phyloP scores from a whole-genome alignment of 1,140 invertebrate genomes.

The Sitodiplosis mosellana region DNA sequence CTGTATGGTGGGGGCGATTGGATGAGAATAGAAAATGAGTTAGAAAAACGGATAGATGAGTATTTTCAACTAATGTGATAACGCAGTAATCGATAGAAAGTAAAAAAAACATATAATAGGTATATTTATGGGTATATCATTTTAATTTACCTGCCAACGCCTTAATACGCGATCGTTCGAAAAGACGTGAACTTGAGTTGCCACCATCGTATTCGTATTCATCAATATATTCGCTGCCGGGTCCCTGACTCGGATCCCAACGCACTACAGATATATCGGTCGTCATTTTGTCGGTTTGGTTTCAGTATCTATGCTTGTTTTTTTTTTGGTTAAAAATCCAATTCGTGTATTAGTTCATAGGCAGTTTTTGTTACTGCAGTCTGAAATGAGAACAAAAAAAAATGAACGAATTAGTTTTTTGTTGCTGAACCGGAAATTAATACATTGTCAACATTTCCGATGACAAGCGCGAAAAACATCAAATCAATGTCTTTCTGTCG shows the following conservation, averaged over 20 bases:
- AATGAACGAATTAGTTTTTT: too few species aligned
- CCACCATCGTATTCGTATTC: constrained; percentile 98
- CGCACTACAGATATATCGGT: constrained; percentile 92
- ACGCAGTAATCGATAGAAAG: neutral
- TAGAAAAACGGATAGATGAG: neutral
- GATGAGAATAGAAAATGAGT: constrained; percentile 6
- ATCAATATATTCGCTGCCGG: constrained; percentile 68
- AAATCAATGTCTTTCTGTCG: too few species aligned
- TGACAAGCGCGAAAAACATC: too few species aligned
- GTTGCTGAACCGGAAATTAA: too few species aligned
- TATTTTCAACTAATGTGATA: neutral
- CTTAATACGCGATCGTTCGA: constrained; percentile 96
- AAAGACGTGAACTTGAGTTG: constrained; percentile 93
- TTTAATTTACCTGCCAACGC: constrained; percentile 73
- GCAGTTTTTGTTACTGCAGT: too few species aligned
- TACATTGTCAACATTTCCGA: too few species aligned
- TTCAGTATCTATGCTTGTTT: too few species aligned
- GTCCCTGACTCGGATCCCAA: constrained; percentile 73
- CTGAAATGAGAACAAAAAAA: too few species aligned
- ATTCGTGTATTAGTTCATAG: too few species aligned
- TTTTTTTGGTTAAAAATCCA: too few species aligned
- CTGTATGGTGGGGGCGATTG: constrained; percentile 40
- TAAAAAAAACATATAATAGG: neutral
- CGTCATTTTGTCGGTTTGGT: constrained; percentile 47
- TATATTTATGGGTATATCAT: neutral